Evolutionary conservation across 2,797 vertebrate species (phyloP).

Genomic region (Gallinago nigripennis): DNA sequence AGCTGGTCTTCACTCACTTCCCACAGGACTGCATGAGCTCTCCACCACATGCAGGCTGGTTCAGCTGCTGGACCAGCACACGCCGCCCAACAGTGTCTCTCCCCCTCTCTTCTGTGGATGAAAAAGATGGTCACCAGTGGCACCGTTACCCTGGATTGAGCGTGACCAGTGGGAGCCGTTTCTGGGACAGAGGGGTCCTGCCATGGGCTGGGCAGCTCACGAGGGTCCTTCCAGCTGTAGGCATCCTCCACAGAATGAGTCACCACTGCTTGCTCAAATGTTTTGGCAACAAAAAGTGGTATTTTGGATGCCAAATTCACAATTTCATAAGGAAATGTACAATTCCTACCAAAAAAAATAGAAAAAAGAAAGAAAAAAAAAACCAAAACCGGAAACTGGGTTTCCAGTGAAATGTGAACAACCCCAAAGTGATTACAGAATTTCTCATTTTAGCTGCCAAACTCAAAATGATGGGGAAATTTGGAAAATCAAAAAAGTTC

Average conservation of each 20-base stretch:
- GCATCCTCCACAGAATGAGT: background rate
- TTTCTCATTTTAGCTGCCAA: background rate
- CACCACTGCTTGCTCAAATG: background rate
- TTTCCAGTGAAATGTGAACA: background rate
- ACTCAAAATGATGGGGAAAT: background rate
- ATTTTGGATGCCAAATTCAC: background rate
- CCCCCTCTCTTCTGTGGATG: background rate
- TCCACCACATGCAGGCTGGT: background rate
- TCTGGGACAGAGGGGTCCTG: background rate
- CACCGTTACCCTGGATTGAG: background rate
- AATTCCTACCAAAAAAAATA: background rate
- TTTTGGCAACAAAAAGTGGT: background rate
- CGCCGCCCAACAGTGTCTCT: background rate
- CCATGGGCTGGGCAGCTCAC: background rate
- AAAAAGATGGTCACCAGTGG: rapidly evolving
- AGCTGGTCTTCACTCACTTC: background rate
- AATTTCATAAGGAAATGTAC: background rate
- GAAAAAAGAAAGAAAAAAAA: background rate
- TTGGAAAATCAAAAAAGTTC: background rate
- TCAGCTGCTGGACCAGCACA: background rate
- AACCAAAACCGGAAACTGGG: background rate
- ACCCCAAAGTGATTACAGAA: background rate
- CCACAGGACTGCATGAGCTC: background rate
- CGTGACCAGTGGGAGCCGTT: background rate
- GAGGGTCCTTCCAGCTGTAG: background rate